A percentile compares a stretch with the other conserved stretches of the same genome.
Evolutionary conservation across 2,888 invertebrate species (phyloP).

Genomic region (Agonopterix arenella): DNA sequence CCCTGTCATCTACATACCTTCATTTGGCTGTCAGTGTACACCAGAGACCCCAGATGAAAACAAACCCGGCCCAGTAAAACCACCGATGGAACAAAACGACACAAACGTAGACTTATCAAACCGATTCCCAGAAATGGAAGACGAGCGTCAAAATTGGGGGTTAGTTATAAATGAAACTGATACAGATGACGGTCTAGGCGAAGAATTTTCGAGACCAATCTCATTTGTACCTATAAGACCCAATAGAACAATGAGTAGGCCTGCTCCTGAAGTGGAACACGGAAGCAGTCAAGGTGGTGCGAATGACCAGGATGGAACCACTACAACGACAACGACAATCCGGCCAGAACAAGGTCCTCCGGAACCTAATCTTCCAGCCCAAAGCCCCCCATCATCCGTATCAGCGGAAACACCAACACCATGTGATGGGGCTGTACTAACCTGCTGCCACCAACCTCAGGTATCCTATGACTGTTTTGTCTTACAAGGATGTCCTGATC

Average conservation of each 20-base stretch:
- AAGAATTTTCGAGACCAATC: constrained; percentile 33
- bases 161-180: constrained; percentile 33
- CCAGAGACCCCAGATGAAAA: constrained; percentile 8
- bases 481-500: constrained; percentile 59
- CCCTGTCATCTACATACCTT: constrained; percentile 42
- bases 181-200: constrained; percentile 21
- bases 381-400: neutral
- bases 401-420: constrained; percentile 22
- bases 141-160: constrained; percentile 55
- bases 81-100: constrained; percentile 7
- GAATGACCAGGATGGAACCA: constrained; percentile 44
- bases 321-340: constrained; percentile 11
- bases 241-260: constrained; percentile 25
- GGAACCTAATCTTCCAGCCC: neutral
- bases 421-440: constrained; percentile 51
- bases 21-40: constrained; percentile 34
- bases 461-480: constrained; percentile 48
- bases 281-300: constrained; percentile 34
- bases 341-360: neutral
- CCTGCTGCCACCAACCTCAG: constrained; percentile 46
- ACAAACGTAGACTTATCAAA: constrained; percentile 13
- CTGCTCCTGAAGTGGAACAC: constrained; percentile 45
- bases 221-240: constrained; percentile 40
- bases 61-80: constrained; percentile 3
- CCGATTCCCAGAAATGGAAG: constrained; percentile 43